Evolutionary conservation across 37 sponge, comb jelly and placozoan species (phyloP), one percentile per base, ranked within the genome.

Genomic region (Ephydatia muelleri): DNA sequence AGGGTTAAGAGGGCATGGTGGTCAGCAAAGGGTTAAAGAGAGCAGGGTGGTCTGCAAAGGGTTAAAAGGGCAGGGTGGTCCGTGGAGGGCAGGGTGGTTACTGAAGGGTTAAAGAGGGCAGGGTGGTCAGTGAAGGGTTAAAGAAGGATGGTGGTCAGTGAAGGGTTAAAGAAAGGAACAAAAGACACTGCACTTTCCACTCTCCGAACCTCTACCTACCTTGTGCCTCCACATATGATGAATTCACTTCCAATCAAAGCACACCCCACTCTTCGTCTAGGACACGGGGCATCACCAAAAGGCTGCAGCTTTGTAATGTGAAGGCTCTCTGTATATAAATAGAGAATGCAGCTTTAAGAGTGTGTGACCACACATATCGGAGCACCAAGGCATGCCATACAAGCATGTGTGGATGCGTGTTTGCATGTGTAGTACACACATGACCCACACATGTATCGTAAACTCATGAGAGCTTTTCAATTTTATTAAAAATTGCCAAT

Each of bases 171-270:
- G 43, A 43, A 43, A 43, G 6, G 43, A 6, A 43, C 6, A 9
- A 6, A 9, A 43, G 6, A 43, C 43, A 43, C 43, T 43, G 43
- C 43, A 3, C 43, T 6, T 43, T 6, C 43, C 9, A 74, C 40
- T 28, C 68, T 75, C 37, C 13, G 16, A 26, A 70, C 68, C 28
- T 38, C 38, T 5, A 79, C 30, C 43, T 30, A 83, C 80, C 92
- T 87, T 16, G 92, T 92, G 8, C 92, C 92, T 8, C 92, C 92
- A 81, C 88, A 92, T 23, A 92, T 81, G 1, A 87, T 23, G 16
- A 92, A 35, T 23, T 87, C 81, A 22, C 71, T 77, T 11, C 88
- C 88, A 69, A 87, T 65, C 22, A 87, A 67, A 34, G 84, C 84
- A 84, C 80, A 83, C 9, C 88, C 88, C 37, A 83, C 78, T 67